Percentiles rank a stretch among this genome's conserved stretches.
phyloP scores from a whole-genome alignment of 2,888 invertebrate genomes.

The Hipparchia semele region DNA sequence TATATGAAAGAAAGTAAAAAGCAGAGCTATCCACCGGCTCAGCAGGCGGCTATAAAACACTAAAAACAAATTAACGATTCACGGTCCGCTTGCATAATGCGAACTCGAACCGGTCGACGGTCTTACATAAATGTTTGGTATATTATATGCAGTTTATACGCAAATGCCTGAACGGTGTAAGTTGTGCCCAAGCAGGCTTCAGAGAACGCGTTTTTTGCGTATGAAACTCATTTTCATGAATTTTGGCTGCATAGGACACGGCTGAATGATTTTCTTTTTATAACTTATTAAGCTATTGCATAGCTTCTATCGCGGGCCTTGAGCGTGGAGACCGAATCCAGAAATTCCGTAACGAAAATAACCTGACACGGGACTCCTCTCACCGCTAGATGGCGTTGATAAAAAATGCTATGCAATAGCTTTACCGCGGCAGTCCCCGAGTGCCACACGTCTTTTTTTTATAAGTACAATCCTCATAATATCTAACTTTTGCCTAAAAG shows the following conservation, averaged over 20 bases:
- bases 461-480: too few species aligned
- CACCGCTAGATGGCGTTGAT: too few species aligned
- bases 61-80: slow-evolving; percentile 2
- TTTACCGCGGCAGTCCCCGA: too few species aligned
- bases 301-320: too few species aligned
- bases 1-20: neutral
- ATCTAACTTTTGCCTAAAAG: too few species aligned
- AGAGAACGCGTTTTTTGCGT: neutral
- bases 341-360: too few species aligned
- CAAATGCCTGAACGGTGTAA: neutral
- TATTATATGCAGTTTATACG: neutral
- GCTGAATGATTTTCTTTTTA: too few species aligned
- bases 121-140: slow-evolving; percentile 7
- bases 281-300: too few species aligned
- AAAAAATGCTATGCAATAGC: too few species aligned
- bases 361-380: too few species aligned
- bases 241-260: neutral
- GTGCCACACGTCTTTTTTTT: too few species aligned
- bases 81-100: slow-evolving; percentile 2
- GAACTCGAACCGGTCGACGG: neutral
- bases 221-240: neutral
- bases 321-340: too few species aligned
- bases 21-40: neutral
- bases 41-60: neutral
- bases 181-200: slow-evolving; percentile 2